A percentile compares a stretch with the other conserved stretches of the same genome.
These are phyloP conservation scores for Nettapus auritus DNA, from an alignment of 2,113 vertebrate genomes.

Conservation along the genomic window DNA sequence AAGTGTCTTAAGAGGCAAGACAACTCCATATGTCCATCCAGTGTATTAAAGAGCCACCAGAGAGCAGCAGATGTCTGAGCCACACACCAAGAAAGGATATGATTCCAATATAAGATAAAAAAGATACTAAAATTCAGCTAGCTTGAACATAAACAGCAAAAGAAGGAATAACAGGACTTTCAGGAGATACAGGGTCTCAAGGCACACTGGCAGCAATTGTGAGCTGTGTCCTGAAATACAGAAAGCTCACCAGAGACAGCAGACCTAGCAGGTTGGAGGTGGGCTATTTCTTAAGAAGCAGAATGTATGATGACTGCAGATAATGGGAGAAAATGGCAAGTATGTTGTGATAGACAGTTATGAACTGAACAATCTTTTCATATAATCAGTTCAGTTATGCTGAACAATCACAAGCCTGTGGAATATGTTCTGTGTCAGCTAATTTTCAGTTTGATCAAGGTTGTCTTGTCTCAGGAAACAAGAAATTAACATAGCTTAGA, in stretches of 20 bases:
- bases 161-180: neutral
- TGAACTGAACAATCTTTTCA: too few species aligned
- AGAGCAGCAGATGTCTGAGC: neutral
- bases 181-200: neutral
- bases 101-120: neutral
- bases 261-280: accelerated
- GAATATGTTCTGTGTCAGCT: neutral
- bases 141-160: neutral
- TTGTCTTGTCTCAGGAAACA: neutral
- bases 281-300: neutral
- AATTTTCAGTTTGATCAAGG: neutral
- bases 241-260: neutral
- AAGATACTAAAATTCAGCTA: neutral
- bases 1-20: neutral
- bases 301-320: neutral
- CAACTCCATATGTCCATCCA: neutral
- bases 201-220: neutral
- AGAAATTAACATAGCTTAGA: neutral
- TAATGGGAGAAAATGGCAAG: neutral
- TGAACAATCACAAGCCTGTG: neutral
- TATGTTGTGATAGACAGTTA: neutral
- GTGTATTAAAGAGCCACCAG: neutral
- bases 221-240: neutral
- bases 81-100: neutral
- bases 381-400: neutral